Conservation (phyloP, 2,797 vertebrate genomes). For the Mycteria americana region DNA sequence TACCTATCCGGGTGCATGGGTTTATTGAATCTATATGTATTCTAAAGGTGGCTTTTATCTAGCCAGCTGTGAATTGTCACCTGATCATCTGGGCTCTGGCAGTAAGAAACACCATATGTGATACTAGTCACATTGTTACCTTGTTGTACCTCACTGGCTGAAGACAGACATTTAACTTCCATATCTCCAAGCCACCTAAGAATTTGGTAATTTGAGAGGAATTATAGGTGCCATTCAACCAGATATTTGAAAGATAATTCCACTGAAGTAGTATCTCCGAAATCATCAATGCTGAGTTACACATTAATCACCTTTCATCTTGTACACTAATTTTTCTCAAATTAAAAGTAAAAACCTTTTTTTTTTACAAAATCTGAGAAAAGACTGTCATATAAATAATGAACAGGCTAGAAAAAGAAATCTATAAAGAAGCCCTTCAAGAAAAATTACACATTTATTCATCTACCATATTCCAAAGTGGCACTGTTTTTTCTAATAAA, state of each 20-base stretch:
- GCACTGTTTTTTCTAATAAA: neutral
- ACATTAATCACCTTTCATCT: neutral
- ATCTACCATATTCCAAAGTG: neutral
- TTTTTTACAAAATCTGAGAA: neutral
- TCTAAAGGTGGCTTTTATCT: neutral
- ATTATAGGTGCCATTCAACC: neutral
- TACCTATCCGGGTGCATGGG: neutral
- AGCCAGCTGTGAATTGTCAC: neutral
- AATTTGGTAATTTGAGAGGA: neutral
- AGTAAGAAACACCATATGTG: neutral
- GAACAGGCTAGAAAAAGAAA: neutral
- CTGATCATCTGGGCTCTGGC: neutral
- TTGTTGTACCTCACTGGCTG: neutral
- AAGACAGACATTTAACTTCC: neutral
- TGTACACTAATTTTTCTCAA: neutral
- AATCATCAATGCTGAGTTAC: neutral
- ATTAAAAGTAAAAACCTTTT: neutral
- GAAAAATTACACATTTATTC: conserved; percentile 27
- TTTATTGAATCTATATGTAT: neutral
- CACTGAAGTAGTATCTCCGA: neutral
- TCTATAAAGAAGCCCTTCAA: neutral
- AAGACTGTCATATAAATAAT: neutral
- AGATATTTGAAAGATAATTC: neutral
- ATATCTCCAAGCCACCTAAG: neutral
- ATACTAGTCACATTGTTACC: neutral